These are phyloP conservation scores for Choristoneura fumiferana DNA, from an alignment of 1,140 invertebrate genomes.

Conservation along the genomic window DNA sequence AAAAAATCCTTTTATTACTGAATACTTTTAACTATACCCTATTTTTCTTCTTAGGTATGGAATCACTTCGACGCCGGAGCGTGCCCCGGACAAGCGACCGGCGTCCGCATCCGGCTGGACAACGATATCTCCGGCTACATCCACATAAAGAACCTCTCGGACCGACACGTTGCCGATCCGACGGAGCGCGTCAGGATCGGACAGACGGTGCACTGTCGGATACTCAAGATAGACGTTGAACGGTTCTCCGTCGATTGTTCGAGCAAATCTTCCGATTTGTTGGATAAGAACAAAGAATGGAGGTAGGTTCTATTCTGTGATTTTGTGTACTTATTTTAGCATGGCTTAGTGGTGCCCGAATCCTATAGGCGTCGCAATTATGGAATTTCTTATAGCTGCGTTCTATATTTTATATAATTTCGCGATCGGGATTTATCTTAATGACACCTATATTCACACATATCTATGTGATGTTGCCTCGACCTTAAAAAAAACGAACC, in stretches of 20 bases:
- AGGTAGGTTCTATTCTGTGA: conserved; percentile 75
- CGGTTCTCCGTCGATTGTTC: conserved; percentile 96
- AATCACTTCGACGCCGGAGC: conserved; percentile 97
- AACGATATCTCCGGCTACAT: conserved; percentile 98
- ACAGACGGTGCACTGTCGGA: conserved; percentile 95
- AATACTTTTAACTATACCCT: too few relatives aligned
- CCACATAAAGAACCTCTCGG: conserved; percentile 96
- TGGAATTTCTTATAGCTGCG: too few relatives aligned
- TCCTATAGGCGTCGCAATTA: too few relatives aligned
- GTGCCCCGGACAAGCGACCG: conserved; percentile 97
- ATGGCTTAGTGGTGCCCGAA: too few relatives aligned
- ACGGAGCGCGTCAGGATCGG: conserved; percentile 92
- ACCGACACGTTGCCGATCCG: conserved; percentile 95
- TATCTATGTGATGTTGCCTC: too few relatives aligned
- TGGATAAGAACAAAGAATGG: conserved; percentile 95
- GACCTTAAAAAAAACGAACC: too few relatives aligned
- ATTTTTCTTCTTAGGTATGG: too few relatives aligned
- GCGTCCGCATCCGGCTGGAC: conserved; percentile 93
- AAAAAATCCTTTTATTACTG: too few relatives aligned
- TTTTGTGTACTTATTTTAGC: conserved; percentile 4
- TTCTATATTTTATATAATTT: too few relatives aligned
- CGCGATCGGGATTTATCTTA: too few relatives aligned
- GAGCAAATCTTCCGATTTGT: conserved; percentile 94
- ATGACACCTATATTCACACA: too few relatives aligned
- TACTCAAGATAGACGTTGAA: conserved; percentile 97